Evolutionary conservation across 2,888 invertebrate genomes (phyloP).

Genomic region (Doris montereyensis): DNA sequence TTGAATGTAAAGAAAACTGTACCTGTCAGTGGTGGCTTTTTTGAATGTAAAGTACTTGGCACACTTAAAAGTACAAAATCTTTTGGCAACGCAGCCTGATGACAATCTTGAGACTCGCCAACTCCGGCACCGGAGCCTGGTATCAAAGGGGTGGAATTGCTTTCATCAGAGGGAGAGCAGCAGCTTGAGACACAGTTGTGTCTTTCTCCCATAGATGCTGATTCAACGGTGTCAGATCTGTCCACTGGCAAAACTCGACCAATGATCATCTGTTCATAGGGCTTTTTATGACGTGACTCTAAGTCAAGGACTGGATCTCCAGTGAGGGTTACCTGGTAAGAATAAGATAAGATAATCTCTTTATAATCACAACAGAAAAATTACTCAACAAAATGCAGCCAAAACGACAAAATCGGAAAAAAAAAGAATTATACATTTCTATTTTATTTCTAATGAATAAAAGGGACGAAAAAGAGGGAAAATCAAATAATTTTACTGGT

Average conservation of each 20-base stretch:
- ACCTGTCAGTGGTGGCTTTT: conserved; percentile 91
- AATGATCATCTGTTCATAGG: conserved; percentile 87
- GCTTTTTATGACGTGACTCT: conserved; percentile 82
- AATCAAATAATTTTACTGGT: background rate
- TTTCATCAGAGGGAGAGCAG: too few species aligned
- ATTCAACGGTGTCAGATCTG: background rate
- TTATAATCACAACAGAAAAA: background rate
- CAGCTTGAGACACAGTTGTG: too few species aligned
- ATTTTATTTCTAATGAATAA: background rate
- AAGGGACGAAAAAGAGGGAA: background rate
- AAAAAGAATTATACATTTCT: too few species aligned
- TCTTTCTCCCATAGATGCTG: background rate
- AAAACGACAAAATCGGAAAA: too few species aligned
- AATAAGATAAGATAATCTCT: background rate
- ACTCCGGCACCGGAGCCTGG: too few species aligned
- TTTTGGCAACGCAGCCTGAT: conserved; percentile 59
- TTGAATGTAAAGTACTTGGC: conserved; percentile 94
- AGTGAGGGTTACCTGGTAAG: conserved; percentile 78
- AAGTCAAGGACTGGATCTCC: conserved; percentile 82
- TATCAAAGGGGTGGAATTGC: too few species aligned
- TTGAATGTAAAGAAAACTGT: too few species aligned
- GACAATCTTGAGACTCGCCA: background rate
- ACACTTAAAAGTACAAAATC: conserved; percentile 83
- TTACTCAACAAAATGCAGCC: background rate
- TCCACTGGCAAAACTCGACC: conserved; percentile 72